Percentiles rank a stretch among this genome's conserved stretches.
Evolutionary conservation across 1,140 invertebrate genomes (phyloP).

Genomic region (Sminthurinus signatus): DNA sequence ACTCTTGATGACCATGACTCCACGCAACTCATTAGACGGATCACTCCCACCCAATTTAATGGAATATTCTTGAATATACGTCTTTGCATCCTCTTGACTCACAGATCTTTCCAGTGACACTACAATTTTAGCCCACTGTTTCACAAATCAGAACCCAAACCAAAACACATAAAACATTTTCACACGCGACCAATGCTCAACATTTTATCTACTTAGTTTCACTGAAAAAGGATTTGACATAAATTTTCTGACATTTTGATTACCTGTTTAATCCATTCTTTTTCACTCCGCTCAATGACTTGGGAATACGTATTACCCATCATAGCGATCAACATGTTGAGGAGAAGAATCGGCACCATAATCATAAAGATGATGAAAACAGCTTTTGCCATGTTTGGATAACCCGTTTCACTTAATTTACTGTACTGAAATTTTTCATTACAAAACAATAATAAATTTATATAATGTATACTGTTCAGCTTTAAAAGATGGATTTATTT

Average conservation of each 20-base stretch:
- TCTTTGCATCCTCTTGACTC: slow-evolving; percentile 76
- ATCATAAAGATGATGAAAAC: slow-evolving; percentile 97
- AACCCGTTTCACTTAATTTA: slow-evolving; percentile 78
- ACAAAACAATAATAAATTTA: slow-evolving; percentile 1
- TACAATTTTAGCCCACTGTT: slow-evolving; percentile 95
- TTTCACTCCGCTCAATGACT: slow-evolving; percentile 95
- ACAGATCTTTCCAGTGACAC: slow-evolving; percentile 89
- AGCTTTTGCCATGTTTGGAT: slow-evolving; percentile 83
- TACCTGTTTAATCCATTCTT: slow-evolving; percentile 97
- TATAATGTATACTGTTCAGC: too few relatives aligned
- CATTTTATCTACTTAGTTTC: too few relatives aligned
- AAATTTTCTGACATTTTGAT: too few relatives aligned
- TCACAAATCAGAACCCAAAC: too few relatives aligned
- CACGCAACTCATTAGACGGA: slow-evolving; percentile 72
- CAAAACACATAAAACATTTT: too few relatives aligned
- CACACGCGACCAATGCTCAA: too few relatives aligned
- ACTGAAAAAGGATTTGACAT: too few relatives aligned
- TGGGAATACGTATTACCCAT: slow-evolving; percentile 98
- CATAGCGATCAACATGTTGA: slow-evolving; percentile 99
- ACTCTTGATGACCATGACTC: slow-evolving; percentile 96
- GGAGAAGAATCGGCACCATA: slow-evolving; percentile 86
- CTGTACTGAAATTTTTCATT: slow-evolving; percentile 66
- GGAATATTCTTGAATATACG: slow-evolving; percentile 89
- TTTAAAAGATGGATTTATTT: too few relatives aligned
- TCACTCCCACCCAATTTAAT: slow-evolving; percentile 76